A percentile compares a stretch with the other conserved stretches of the same genome.
phyloP scores from a whole-genome alignment of 2,888 invertebrate genomes.

The Drosophila formosana region DNA sequence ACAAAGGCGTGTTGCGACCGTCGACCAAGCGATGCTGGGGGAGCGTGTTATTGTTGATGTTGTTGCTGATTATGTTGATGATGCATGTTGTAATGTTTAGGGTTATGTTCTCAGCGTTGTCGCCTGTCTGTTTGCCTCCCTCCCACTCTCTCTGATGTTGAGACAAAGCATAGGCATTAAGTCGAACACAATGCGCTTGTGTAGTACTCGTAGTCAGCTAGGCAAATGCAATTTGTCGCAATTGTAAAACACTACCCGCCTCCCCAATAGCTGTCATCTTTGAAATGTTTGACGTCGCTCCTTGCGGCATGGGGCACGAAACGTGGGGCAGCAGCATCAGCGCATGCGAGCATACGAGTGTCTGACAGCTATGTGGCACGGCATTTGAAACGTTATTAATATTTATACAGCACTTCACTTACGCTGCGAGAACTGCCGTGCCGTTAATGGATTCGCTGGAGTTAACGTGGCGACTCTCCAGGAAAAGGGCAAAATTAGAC shows the following conservation, averaged over 20 bases:
- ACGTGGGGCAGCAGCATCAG: background rate
- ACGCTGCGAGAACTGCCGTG: conserved; percentile 14
- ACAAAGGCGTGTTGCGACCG: conserved; percentile 63
- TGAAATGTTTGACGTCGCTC: conserved; percentile 71
- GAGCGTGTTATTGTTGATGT: conserved; percentile 38
- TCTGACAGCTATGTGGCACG: conserved; percentile 44
- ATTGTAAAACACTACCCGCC: conserved; percentile 55
- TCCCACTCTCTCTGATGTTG: conserved; percentile 2
- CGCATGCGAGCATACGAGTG: background rate
- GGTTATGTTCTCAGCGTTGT: conserved; percentile 64
- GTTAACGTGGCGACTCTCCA: conserved; percentile 12
- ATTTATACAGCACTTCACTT: conserved; percentile 73
- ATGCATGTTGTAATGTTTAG: conserved; percentile 78
- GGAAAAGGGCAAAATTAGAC: background rate
- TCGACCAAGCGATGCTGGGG: conserved; percentile 13
- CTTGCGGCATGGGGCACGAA: background rate
- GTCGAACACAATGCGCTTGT: conserved; percentile 39
- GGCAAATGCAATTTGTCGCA: conserved; percentile 83
- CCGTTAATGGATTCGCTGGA: conserved; percentile 50
- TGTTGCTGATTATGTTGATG: conserved; percentile 74
- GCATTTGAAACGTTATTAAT: conserved; percentile 75
- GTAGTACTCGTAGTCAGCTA: conserved; percentile 34
- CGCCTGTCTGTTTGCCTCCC: conserved; percentile 10
- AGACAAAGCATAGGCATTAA: conserved; percentile 52
- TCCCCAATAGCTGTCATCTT: conserved; percentile 28